These are phyloP conservation scores for Coptodon rendalli DNA, from an alignment of 2,113 vertebrate genomes.

Conservation along the genomic window DNA sequence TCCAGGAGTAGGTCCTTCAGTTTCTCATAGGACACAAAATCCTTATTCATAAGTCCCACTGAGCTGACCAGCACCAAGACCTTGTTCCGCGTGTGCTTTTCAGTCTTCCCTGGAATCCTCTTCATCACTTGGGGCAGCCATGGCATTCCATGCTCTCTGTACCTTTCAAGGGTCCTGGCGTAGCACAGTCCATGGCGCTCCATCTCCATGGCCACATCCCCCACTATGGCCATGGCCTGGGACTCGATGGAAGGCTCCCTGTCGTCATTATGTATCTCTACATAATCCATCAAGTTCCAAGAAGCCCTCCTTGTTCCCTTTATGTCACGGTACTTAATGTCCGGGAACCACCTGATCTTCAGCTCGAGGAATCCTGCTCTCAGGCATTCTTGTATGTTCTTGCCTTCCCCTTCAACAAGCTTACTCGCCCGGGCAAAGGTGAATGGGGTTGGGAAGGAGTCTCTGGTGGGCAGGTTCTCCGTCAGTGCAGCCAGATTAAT, in stretches of 20 bases:
- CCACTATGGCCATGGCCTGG: rapidly evolving
- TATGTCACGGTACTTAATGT: rapidly evolving
- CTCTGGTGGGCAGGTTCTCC: no score
- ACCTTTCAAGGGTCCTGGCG: not conserved
- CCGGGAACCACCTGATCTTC: rapidly evolving
- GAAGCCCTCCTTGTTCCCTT: not conserved
- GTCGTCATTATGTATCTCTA: rapidly evolving
- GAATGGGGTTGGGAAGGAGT: no score
- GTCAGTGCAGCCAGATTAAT: no score
- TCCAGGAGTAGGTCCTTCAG: rapidly evolving
- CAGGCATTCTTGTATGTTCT: no score
- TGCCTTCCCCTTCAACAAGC: no score
- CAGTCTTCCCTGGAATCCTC: rapidly evolving
- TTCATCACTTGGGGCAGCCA: rapidly evolving
- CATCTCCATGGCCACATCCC: not conserved
- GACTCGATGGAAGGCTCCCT: not conserved
- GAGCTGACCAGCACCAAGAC: not conserved
- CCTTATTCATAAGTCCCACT: not conserved
- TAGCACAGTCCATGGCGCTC: rapidly evolving
- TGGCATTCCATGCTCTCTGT: not conserved
- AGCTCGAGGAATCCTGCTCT: rapidly evolving
- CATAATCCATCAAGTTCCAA: not conserved
- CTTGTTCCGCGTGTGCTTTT: not conserved
- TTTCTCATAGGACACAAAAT: no score
- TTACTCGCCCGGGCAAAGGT: no score